Conservation (phyloP, 2,113 vertebrate species). For the Oplegnathus fasciatus region DNA sequence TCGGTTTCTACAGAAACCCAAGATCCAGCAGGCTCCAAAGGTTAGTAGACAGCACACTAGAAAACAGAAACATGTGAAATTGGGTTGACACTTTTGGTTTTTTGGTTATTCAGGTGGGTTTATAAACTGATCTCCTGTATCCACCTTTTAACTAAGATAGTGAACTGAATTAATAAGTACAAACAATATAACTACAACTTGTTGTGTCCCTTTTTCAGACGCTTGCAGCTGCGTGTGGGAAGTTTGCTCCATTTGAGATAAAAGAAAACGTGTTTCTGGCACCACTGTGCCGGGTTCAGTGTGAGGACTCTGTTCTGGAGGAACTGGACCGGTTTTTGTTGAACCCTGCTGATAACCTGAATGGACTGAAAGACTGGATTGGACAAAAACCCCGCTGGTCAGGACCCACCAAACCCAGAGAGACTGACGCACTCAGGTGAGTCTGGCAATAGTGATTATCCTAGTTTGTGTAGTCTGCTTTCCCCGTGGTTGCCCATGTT, state of each 20-base stretch:
- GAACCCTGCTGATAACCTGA: conserved; percentile 69
- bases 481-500: background rate
- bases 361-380: conserved; percentile 89
- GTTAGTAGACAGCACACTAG: conserved; percentile 72
- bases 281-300: conserved; percentile 87
- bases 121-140: background rate
- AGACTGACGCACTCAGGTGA: conserved; percentile 62
- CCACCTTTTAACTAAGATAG: background rate
- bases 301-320: conserved; percentile 85
- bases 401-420: conserved; percentile 83
- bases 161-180: too few species aligned
- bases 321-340: conserved; percentile 88
- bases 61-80: background rate
- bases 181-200: background rate
- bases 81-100: background rate
- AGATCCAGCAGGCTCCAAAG: conserved; percentile 93
- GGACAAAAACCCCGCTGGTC: conserved; percentile 83
- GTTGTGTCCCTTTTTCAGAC: conserved; percentile 83
- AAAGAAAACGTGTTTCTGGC: conserved; percentile 95
- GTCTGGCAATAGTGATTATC: background rate
- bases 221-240: conserved; percentile 94
- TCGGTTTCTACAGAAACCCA: conserved; percentile 95
- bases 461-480: background rate
- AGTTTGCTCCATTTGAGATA: conserved; percentile 98
- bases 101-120: background rate